These are phyloP conservation scores for Ophiothrix spiculata DNA, from an alignment of 35 echinoderm and acorn worm genomes.

Conservation along the genomic window DNA sequence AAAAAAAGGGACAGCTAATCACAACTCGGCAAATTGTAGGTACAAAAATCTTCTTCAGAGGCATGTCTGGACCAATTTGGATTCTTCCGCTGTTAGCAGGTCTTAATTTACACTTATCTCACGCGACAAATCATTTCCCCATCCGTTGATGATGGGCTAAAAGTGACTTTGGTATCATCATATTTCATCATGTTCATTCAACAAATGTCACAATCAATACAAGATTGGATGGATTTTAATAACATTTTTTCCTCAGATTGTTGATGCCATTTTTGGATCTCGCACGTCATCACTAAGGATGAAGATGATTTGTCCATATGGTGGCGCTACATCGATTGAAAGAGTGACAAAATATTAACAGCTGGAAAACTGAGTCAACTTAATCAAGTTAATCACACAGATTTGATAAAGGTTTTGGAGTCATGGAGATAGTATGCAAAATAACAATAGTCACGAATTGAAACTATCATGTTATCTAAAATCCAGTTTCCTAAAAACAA, in stretches of 20 bases:
- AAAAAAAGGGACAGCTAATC: constrained; percentile 1
- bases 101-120: not conserved
- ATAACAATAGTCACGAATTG: not conserved
- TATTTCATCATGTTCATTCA: constrained; percentile 13
- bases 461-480: not conserved
- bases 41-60: not conserved
- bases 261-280: not conserved
- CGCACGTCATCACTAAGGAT: not conserved
- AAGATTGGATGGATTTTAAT: not conserved
- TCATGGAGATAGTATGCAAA: not conserved
- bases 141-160: constrained; percentile 8
- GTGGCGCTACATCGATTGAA: not conserved
- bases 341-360: not conserved
- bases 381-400: not conserved
- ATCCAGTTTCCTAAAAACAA: too few species aligned
- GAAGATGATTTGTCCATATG: not conserved
- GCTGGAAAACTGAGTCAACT: not conserved
- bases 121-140: constrained; percentile 14
- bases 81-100: not conserved
- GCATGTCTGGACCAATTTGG: not conserved
- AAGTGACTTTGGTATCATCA: constrained; percentile 4
- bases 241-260: not conserved
- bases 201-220: constrained; percentile 9
- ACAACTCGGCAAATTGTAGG: not conserved
- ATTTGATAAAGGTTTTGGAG: not conserved